Base-by-base conservation (phyloP, 2,888 invertebrate species). In the Chrysina gloriosa region DNA sequence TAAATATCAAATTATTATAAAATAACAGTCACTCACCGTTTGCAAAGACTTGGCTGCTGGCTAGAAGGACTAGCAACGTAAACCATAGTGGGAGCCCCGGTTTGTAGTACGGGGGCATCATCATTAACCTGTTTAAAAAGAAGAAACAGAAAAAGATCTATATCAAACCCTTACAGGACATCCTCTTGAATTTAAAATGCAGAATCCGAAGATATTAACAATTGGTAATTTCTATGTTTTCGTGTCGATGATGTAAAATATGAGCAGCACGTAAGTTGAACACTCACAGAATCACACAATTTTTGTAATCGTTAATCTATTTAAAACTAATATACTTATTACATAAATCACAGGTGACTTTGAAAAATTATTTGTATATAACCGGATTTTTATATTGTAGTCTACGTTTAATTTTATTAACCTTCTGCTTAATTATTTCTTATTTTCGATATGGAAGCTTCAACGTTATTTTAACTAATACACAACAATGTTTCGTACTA, bases 31-130 rank as follows among this genome's bases (percentile, higher is more conserved):
- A 83, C 83, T 83, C 76, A 83, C 83, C 83, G 73, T 79, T 82
- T 70, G 81, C 80, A 77, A 82, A 79, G 72, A 81, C 82, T 76
- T 82, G 82, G 72, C 80, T 80, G 67, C 77, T 78, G 65, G 79
- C 74, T 67, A 82, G 74, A 50, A 83, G 77, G 70, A 80, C 71
- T 68, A 82, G 75, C 69, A 81, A 73, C 73, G 78, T 75, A 77
- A 79, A 79, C 77, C 80, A 75, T 70, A 80, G 72, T 71, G 75
- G 76, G 71, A 73, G 71, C 71, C 73, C 74, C 66, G 74, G 68
- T 67, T 72, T 71, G 69, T 73, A 63, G 67, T 75, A 74, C 71
- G 76, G 78, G 77, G 76, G 74, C 78, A 78, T 78, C 79, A 80
- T 81, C 76, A 73, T 77, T 73, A 75, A 80, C 79, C 80, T 80